Base-by-base conservation (phyloP, 2,888 invertebrate species). In the Epistrophe grossulariae region DNA sequence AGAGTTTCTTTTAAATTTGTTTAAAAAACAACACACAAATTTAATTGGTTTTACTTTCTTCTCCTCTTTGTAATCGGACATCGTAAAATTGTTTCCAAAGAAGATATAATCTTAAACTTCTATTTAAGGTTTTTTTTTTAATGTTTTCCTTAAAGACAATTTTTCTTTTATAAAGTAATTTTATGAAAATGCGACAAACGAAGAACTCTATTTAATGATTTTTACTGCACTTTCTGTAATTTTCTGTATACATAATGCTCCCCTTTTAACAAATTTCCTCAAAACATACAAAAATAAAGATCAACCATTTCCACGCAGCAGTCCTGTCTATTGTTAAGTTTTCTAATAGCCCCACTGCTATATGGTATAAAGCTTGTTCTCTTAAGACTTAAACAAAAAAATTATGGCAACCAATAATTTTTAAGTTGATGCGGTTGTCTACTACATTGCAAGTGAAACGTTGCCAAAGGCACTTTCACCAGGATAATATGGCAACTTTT, bases 391-490 rank as follows among this genome's bases (percentile, higher is more conserved):
- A 43, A 48, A 62, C 40, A 8, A 28, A 68, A 68, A 15, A 55
- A 6, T 43, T 15, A 15, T 40, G 57, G 66, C 59, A 59, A 68
- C 78, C 35, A 72, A 59, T 60, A 43, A 70, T 72, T 72, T 68
- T 66, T 24, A 62, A 79, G 55, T 79, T 79, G 60, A 70, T 79
- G 83, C 79, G 62, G 79, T 73, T 73, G 62, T 83, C 68, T 79
- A 55, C 52, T 35, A 52, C 43, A 38, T 38, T 60, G 64, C 77
- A 57, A 81, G 81, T 28, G 70, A 43, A 70, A 76, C 40, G 11
- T 28, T 64, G 64, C 31, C 70, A 62, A 52, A 59, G n/a, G 40
- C 43, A 28, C 38, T 45, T 38, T 17, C 45, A 31, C 5, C 50
- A 45, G 35, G 45, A 31, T 31, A 31, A 66, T 70, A 11, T 17